Conservation (phyloP, 2,797 vertebrate genomes). For the Cossypha niveicapilla region DNA sequence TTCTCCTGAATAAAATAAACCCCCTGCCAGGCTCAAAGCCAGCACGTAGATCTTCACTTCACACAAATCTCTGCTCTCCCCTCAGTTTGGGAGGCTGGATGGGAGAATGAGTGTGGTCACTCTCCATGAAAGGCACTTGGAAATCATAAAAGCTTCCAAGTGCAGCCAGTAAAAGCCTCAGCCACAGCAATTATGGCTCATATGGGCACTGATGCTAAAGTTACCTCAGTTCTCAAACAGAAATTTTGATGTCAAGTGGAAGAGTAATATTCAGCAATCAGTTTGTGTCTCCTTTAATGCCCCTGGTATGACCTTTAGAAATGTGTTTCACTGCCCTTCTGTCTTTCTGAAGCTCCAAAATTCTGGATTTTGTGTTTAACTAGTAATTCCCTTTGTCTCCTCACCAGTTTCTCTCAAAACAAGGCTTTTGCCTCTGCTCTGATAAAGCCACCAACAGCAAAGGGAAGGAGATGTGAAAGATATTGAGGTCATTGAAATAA, state of each 20-base stretch:
- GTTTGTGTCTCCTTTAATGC: not conserved
- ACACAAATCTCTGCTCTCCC: not conserved
- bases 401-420: not conserved
- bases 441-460: not conserved
- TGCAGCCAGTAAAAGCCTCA: not conserved
- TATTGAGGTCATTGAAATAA: not conserved
- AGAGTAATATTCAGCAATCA: not conserved
- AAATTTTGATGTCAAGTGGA: not conserved
- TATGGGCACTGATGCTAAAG: not conserved
- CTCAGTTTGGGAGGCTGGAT: not conserved
- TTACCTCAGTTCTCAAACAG: not conserved
- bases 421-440: not conserved
- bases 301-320: not conserved
- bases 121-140: not conserved
- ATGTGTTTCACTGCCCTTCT: not conserved
- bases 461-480: not conserved
- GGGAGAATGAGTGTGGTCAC: not conserved
- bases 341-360: not conserved
- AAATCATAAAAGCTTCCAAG: not conserved
- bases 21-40: not conserved
- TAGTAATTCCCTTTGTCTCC: not conserved
- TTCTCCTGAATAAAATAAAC: not conserved
- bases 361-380: not conserved
- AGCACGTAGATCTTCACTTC: not conserved
- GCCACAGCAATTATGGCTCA: not conserved